Base-by-base conservation (phyloP, 2,113 vertebrate species). In the Equus quagga region DNA sequence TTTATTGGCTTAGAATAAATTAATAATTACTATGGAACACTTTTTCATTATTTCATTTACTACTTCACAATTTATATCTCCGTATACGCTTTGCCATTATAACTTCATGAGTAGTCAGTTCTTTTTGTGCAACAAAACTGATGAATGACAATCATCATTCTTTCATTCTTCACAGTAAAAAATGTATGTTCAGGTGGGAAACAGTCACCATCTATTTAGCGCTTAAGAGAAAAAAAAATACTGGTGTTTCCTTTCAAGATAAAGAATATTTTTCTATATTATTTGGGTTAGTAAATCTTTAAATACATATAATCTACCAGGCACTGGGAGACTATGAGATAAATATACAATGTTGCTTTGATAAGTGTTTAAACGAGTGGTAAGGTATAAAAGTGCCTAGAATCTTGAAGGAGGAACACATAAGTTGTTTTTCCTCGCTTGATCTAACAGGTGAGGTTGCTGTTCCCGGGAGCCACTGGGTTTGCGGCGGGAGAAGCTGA, bases 161-260 rank as follows among this genome's bases (percentile, higher is more conserved):
- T 91, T 5, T 96, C 60, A 78, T 90, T 87, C 26, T 78, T 93
- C 54, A 83, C 49, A 72, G 58, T 67, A 75, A 64, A 86, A 73
- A 60, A 49, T 2, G 13, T 65, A 31, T 44, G 5, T 70, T 36
- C 58, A 10, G 11, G 31, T 69, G 18, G 9, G 36, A 96, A 58
- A 62, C 41, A 23, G 58, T 75, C 51, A 62, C 18, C 18, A 69
- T 6, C 2, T 21, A 70, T 67, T 49, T 54, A 19, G 28, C 51
- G 31, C 41, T 79, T 21, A 60, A 89, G 21, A 49, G 56, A 46
- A 58, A 85, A 75, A 72, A 65, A 23, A 26, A 46, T 23, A 41
- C 41, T 6, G 73, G 24, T 33, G 36, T 41, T 41, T 41, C 36
- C 36, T 41, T 41, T 41, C 36, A 41, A 41, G 36, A 41, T 41